Conservation (phyloP, 2,888 invertebrate species). For the Altica lythri region DNA sequence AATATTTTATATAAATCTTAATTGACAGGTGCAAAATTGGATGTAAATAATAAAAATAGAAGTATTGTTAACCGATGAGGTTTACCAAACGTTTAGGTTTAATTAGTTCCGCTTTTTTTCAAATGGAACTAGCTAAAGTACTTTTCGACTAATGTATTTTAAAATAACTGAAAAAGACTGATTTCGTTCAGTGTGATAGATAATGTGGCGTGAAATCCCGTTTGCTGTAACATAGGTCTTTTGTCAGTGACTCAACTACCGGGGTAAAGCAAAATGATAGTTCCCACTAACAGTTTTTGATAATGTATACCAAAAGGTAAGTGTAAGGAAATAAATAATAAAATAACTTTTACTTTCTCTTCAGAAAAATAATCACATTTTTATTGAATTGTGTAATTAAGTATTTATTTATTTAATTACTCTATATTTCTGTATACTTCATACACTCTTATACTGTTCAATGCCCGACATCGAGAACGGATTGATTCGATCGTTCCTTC, state of each 20-base stretch:
- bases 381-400: no score
- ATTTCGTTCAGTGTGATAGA: constrained; percentile 32
- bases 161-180: constrained; percentile 32
- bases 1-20: no score
- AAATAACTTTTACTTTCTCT: no score
- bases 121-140: constrained; percentile 24
- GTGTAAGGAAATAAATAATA: no score
- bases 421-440: no score
- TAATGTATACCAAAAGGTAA: no score
- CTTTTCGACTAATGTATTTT: constrained; percentile 25
- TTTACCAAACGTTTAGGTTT: constrained; percentile 32
- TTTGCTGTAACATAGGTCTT: constrained; percentile 18
- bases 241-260: neutral
- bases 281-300: no score
- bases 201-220: constrained; percentile 36
- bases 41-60: constrained; percentile 19
- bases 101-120: constrained; percentile 33
- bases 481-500: no score
- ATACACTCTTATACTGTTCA: no score
- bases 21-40: constrained; percentile 25
- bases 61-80: constrained; percentile 35
- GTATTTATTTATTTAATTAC: no score
- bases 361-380: no score
- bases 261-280: constrained; percentile 3
- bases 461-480: no score